Evolutionary conservation across 2,888 invertebrate genomes (phyloP), one percentile per base, ranked within the genome.

Genomic region (Callimorpha dominula): DNA sequence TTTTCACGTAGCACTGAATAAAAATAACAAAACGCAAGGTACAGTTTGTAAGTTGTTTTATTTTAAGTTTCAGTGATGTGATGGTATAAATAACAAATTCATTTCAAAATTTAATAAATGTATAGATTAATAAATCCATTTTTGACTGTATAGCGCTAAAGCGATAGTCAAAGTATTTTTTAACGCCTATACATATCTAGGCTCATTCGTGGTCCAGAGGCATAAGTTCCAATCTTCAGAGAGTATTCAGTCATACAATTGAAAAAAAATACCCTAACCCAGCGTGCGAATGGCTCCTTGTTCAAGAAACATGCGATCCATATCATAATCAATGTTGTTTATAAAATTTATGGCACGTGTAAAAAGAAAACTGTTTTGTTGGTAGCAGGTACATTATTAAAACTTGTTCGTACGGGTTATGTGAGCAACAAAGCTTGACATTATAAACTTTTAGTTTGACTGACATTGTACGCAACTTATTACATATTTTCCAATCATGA

Each of bases 1-100:
- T 93, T 92, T 92, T 91, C 89, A 91, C 85, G 85, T 84, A 85
- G 83, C 76, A 81, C 86, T 81, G 86, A 91, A 91, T 91, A 90
- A 90, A 90, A 90, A 88, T 92, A 90, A 90, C 88, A 87, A 81
- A 86, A 89, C 86, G 74, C 65, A 75, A 77, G 40, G 74, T 73
- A 74, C 72, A 83, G 81, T 81, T 76, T 81, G 77, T 76, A 74
- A 81, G 75, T 49, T 78, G 74, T 76, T 77, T 85, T 79, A 46
- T 80, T 74, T 75, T 68, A 75, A 72, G 1, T 20, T 20, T 60
- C 31, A 20, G 57, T 31, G 20, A 31, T 60, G 12, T 31, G 20
- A 60, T 31, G 57, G 31, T 31, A 20, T 60, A 60, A 12, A 57
- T 11, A 1, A 11, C 20, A n/a, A 11, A 57, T 20, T 20, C 17